Conservation (phyloP, 2,113 vertebrate genomes). For the Sylvia atricapilla region DNA sequence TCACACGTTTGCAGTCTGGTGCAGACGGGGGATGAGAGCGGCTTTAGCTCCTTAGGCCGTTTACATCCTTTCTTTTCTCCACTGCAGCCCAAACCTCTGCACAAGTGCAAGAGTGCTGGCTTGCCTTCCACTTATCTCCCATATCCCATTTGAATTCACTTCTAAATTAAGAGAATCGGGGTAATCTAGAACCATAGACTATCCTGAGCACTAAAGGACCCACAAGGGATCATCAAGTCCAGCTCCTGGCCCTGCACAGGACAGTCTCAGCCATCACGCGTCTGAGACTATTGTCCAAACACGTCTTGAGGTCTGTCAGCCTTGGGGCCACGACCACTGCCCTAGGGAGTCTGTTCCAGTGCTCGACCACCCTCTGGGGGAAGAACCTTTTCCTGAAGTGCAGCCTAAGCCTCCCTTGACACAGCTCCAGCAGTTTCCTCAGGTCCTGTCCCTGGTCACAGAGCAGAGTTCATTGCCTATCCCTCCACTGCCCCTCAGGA, state of each 20-base stretch:
- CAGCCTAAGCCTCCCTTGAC: not conserved
- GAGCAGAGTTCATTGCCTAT: not conserved
- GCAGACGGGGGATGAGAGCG: not conserved
- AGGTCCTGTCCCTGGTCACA: not conserved
- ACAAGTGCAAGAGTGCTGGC: not conserved
- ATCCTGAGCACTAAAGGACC: not conserved
- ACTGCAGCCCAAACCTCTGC: not conserved
- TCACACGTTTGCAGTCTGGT: not conserved
- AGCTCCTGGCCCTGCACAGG: not conserved
- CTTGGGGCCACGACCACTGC: not conserved
- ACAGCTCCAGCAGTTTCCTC: not conserved
- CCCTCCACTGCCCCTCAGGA: not conserved
- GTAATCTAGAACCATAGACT: not conserved
- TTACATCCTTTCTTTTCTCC: not conserved
- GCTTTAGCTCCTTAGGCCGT: not conserved
- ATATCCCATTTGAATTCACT: not conserved
- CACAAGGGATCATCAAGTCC: not conserved
- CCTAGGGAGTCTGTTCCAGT: not conserved
- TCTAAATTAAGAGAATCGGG: not conserved
- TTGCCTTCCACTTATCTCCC: not conserved
- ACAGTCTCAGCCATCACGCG: not conserved
- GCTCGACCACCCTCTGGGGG: too few relatives aligned
- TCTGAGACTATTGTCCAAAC: not conserved
- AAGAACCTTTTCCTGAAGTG: not conserved
- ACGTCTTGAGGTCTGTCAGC: not conserved